Evolutionary conservation across 1,140 invertebrate genomes (phyloP), one percentile per base, ranked within the genome.

Genomic region (Rhysida immarginata): DNA sequence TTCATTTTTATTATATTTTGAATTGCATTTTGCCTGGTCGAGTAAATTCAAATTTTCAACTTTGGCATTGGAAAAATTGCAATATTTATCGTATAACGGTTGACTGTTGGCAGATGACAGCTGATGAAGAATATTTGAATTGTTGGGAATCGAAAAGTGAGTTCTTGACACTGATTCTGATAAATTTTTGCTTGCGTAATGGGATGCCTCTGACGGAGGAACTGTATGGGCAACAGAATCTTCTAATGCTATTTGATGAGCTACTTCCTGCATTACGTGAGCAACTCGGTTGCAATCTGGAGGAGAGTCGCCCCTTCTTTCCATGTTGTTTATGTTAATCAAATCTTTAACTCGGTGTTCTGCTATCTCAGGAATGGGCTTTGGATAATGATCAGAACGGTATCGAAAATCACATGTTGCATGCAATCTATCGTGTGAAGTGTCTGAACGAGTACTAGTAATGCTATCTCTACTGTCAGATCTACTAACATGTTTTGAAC

Each of bases 381-480:
- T 8, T 23, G 45, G 21, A 14, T 14, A 8, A 48, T 48, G 8
- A 11, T 23, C 45, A 48, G 21, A 11, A 14, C 45, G 11, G 11
- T 13, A 48, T 23, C 23, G 45, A 48, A 11, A 11, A 41, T 41
- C 35, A 41, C 11, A 41, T 11, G 35, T n/a, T n/a, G 8, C 21
- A 23, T 46, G 25, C 13, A 53, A 52, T 3, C 67, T 59, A 59
- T 73, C 69, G 55, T 71, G 69, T 26, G 69, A 71, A 20, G 71
- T 70, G 58, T 73, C 72, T 13, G 71, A 73, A 48, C 72, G 71
- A 13, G 66, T 69, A 58, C 70, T 72, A 13, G 69, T 69, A 11
- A 74, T 65, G 60, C 71, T 73, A 56, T 75, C 73, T 49, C 72
- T 69, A 61, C 71, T 74, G 11, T 67, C 71, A 11, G 72, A 72